Conservation (phyloP, 2,113 vertebrate species). For the Larimichthys crocea region DNA sequence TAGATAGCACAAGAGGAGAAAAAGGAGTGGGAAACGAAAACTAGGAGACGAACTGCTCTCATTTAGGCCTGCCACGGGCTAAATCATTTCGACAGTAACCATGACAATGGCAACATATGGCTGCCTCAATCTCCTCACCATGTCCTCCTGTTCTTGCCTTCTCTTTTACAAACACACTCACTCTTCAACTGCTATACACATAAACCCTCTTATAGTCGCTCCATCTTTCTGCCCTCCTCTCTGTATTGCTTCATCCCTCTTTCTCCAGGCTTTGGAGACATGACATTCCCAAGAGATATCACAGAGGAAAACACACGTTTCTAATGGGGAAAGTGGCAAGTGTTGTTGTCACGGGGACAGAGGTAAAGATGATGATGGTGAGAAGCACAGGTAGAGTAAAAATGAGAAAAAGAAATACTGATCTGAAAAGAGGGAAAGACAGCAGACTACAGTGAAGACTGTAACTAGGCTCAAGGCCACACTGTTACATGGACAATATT, state of each 20-base stretch:
- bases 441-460: slow-evolving; percentile 29
- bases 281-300: slow-evolving; percentile 18
- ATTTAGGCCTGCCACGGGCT: slow-evolving; percentile 51
- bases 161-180: slow-evolving; percentile 31
- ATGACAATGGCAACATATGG: slow-evolving; percentile 75
- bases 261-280: neutral
- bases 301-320: slow-evolving; percentile 15
- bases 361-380: slow-evolving; percentile 13
- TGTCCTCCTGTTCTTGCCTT: slow-evolving; percentile 53
- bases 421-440: slow-evolving; percentile 19
- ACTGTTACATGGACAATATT: slow-evolving; percentile 72
- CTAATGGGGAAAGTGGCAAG: neutral
- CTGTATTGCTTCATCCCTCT: neutral
- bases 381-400: slow-evolving; percentile 3
- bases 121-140: slow-evolving; percentile 54
- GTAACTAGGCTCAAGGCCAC: slow-evolving; percentile 38
- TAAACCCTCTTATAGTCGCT: slow-evolving; percentile 23
- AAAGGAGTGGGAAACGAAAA: slow-evolving; percentile 34
- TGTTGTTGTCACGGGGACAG: neutral
- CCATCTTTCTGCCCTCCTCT: slow-evolving; percentile 20
- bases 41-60: slow-evolving; percentile 58
- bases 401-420: neutral
- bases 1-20: slow-evolving; percentile 41
- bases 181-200: slow-evolving; percentile 21
- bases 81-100: slow-evolving; percentile 73